Conservation (phyloP, 1,140 invertebrate genomes). For the Tetragonula clypearis region DNA sequence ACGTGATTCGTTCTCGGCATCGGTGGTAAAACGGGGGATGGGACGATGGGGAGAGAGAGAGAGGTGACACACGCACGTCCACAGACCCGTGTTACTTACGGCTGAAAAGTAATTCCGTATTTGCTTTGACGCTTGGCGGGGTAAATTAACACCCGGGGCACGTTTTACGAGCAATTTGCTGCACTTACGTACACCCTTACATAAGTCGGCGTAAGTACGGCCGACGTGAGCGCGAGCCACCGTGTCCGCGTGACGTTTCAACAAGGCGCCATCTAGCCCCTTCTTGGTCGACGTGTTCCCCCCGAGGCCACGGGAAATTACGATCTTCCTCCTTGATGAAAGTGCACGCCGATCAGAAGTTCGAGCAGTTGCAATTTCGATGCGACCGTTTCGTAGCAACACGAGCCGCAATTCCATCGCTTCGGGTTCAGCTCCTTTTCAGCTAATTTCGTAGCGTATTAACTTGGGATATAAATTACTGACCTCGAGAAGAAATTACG, state of each 20-base stretch:
- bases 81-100: slow-evolving; percentile 46
- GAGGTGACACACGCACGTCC: slow-evolving; percentile 16
- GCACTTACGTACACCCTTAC: slow-evolving; percentile 65
- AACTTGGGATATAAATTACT: not conserved
- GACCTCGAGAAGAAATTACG: too few relatives aligned
- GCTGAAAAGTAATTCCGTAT: slow-evolving; percentile 56
- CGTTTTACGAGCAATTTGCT: slow-evolving; percentile 70
- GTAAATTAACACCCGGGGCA: slow-evolving; percentile 65
- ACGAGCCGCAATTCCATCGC: not conserved
- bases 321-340: slow-evolving; percentile 38
- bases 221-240: slow-evolving; percentile 53
- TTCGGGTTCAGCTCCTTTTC: not conserved
- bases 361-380: not conserved
- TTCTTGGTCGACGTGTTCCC: slow-evolving; percentile 8
- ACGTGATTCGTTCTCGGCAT: not conserved
- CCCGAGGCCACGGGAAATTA: slow-evolving; percentile 47
- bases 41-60: not conserved
- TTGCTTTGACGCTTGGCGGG: slow-evolving; percentile 59
- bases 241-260: slow-evolving; percentile 52
- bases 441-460: not conserved
- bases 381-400: not conserved
- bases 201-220: slow-evolving; percentile 59
- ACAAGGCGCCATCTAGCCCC: slow-evolving; percentile 18
- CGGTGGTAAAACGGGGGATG: not conserved
- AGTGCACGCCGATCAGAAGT: slow-evolving; percentile 20